Evolutionary conservation across 2,113 vertebrate species (phyloP).

Genomic region (Lepisosteus oculatus): DNA sequence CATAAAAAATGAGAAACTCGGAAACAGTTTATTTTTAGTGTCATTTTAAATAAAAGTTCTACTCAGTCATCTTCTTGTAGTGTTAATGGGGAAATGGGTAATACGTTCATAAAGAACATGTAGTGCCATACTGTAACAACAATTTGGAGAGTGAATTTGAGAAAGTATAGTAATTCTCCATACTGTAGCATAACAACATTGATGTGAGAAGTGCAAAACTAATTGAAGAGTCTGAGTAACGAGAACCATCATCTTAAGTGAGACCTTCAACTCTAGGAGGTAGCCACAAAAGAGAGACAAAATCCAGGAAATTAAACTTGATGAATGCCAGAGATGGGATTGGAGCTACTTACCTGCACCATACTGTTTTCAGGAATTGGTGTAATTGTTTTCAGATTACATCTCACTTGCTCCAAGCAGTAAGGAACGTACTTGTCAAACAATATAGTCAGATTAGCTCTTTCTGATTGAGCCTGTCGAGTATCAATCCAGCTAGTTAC

Average conservation of each 20-base stretch:
- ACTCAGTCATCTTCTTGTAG: not conserved
- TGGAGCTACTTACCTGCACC: constrained; percentile 58
- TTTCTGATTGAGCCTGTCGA: constrained; percentile 70
- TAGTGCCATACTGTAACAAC: no score
- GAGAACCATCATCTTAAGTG: constrained; percentile 35
- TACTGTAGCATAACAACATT: constrained; percentile 6
- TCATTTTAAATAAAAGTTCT: no score
- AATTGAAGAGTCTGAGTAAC: constrained; percentile 25
- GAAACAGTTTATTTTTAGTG: no score
- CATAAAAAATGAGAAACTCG: no score
- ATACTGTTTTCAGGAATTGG: constrained; percentile 68
- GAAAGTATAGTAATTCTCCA: constrained; percentile 12
- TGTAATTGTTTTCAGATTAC: constrained; percentile 74
- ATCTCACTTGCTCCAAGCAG: constrained; percentile 63
- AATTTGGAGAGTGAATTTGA: not conserved
- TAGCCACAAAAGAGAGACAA: constrained; percentile 43
- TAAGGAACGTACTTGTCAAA: constrained; percentile 68
- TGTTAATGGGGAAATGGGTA: no score
- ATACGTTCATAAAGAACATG: no score
- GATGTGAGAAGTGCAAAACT: constrained; percentile 16
- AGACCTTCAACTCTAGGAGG: constrained; percentile 35
- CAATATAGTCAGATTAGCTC: constrained; percentile 73
- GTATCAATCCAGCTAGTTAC: constrained; percentile 66
- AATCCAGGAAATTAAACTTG: constrained; percentile 53
- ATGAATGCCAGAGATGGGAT: constrained; percentile 47